Evolutionary conservation across 2,113 vertebrate species (phyloP).

Genomic region (Propithecus coquereli): DNA sequence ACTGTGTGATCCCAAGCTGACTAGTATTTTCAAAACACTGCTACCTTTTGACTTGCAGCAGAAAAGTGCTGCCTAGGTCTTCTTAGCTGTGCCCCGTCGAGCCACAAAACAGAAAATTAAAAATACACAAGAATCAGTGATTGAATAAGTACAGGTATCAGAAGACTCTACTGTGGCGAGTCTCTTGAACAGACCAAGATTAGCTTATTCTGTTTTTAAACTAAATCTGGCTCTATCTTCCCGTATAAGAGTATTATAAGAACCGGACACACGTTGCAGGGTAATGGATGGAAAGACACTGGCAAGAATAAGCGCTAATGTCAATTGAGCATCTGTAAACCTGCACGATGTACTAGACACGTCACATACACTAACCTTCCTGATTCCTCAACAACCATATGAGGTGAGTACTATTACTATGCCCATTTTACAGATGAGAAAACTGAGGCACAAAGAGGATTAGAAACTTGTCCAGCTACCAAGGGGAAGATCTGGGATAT

Average conservation of each 20-base stretch:
- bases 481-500: not conserved
- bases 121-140: not conserved
- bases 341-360: not conserved
- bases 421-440: not conserved
- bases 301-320: not conserved
- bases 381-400: rapidly evolving
- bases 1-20: not conserved
- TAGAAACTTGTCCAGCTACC: not conserved
- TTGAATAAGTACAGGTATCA: not conserved
- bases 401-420: not conserved
- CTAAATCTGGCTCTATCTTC: not conserved
- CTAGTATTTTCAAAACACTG: not conserved
- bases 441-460: not conserved
- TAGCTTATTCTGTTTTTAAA: not conserved
- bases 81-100: not conserved
- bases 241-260: not conserved
- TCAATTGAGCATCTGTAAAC: not conserved
- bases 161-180: not conserved
- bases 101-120: not conserved
- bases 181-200: not conserved
- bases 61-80: rapidly evolving
- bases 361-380: not conserved
- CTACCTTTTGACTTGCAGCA: not conserved
- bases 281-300: not conserved
- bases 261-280: not conserved